phyloP scores from a whole-genome alignment of 2,797 vertebrate species.

The Dallia pectoralis region DNA sequence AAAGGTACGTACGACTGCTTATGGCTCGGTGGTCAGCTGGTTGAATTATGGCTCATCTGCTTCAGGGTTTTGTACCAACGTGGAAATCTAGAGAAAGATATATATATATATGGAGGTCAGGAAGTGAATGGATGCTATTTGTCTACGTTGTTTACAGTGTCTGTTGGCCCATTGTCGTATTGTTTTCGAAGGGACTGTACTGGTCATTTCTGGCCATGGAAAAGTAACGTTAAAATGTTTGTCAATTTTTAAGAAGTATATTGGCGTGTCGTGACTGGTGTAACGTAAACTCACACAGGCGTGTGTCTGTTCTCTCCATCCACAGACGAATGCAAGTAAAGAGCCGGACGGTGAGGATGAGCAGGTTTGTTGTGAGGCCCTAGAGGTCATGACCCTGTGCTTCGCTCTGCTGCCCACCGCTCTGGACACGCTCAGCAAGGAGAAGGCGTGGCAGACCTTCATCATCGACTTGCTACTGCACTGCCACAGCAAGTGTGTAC shows the following conservation, averaged over 20 bases:
- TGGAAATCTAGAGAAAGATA: too few species aligned
- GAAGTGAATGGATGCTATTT: too few species aligned
- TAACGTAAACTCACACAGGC: background rate
- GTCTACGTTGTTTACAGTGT: too few species aligned
- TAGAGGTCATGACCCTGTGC: constrained; percentile 98
- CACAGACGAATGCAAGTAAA: constrained; percentile 92
- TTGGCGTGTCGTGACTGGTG: background rate
- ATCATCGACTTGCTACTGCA: constrained; percentile 97
- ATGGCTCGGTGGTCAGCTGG: background rate
- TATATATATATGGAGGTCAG: too few species aligned
- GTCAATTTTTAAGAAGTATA: too few species aligned
- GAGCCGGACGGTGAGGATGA: constrained; percentile 96
- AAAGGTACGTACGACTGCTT: constrained; percentile 77
- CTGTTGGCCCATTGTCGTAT: too few species aligned
- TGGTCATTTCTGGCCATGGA: too few species aligned
- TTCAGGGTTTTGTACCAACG: background rate
- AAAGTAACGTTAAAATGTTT: too few species aligned
- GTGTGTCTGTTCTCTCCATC: constrained; percentile 30
- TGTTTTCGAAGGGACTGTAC: too few species aligned
- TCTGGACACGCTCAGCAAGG: constrained; percentile 96
- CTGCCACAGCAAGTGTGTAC: constrained; percentile 94
- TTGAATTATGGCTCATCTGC: background rate
- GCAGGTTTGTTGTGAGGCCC: constrained; percentile 97
- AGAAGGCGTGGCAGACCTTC: constrained; percentile 98
- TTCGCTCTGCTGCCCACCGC: constrained; percentile 98